These are phyloP conservation scores for Icerya purchasi DNA, from an alignment of 2,888 invertebrate genomes.

Conservation along the genomic window DNA sequence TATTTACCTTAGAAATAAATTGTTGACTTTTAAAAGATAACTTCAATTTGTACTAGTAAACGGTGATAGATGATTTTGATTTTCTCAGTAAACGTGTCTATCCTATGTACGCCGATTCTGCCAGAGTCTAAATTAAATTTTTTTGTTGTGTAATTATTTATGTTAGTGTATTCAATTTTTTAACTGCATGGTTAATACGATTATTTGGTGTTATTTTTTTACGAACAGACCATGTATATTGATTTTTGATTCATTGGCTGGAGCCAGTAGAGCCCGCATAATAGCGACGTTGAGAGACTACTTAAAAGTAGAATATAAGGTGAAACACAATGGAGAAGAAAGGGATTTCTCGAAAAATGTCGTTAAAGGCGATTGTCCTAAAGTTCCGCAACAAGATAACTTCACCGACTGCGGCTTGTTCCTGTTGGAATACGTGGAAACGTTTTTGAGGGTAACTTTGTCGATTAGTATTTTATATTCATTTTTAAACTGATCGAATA, in stretches of 20 bases:
- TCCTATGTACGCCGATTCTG: too few species aligned
- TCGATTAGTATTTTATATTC: background rate
- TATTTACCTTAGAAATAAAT: too few species aligned
- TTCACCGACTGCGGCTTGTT: conserved; percentile 92
- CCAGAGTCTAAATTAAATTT: too few species aligned
- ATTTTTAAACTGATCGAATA: background rate
- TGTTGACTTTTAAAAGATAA: too few species aligned
- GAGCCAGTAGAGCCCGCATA: conserved; percentile 57
- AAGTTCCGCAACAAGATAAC: conserved; percentile 94
- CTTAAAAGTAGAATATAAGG: conserved; percentile 63
- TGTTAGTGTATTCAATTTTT: too few species aligned
- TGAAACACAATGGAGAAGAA: conserved; percentile 40
- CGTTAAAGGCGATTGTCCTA: conserved; percentile 67
- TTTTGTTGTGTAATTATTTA: too few species aligned
- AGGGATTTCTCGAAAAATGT: conserved; percentile 57
- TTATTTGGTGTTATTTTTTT: conserved; percentile 11
- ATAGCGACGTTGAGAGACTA: conserved; percentile 81
- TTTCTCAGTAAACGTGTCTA: too few species aligned
- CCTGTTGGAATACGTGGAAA: conserved; percentile 86
- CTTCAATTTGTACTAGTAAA: too few species aligned
- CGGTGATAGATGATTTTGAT: too few species aligned
- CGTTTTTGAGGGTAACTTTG: conserved; percentile 61
- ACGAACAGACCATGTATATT: conserved; percentile 68
- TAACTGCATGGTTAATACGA: too few species aligned
- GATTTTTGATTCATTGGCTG: conserved; percentile 78